Evolutionary conservation across 2,113 vertebrate species (phyloP).

Genomic region (Triplophysa tibetana): DNA sequence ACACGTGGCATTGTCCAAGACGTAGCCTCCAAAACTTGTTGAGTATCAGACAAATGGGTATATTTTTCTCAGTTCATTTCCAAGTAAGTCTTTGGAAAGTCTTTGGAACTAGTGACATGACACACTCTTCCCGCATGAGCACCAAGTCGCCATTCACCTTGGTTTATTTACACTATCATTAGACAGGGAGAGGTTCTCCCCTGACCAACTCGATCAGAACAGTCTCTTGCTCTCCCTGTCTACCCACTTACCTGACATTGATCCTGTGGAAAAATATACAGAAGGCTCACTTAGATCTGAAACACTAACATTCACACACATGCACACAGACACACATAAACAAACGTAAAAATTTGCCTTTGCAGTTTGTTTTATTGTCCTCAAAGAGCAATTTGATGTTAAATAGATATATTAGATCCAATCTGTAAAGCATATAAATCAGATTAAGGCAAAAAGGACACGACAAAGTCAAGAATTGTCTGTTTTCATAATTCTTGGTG

Average conservation of each 20-base stretch:
- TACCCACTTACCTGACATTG: conserved; percentile 63
- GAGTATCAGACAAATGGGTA: conserved; percentile 8
- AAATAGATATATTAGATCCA: background rate
- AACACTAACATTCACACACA: background rate
- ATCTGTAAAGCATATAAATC: background rate
- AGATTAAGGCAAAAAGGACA: background rate
- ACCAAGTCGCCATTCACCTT: conserved; percentile 66
- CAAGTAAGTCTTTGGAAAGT: background rate
- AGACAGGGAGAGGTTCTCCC: conserved; percentile 66
- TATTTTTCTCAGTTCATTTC: background rate
- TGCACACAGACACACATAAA: conserved; percentile 30
- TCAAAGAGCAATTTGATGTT: background rate
- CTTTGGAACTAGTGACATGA: conserved; percentile 25
- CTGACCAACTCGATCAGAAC: conserved; percentile 60
- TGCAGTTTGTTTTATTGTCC: background rate
- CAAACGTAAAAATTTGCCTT: conserved; percentile 52
- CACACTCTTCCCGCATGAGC: conserved; percentile 29
- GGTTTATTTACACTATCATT: conserved; percentile 79
- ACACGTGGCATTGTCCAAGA: background rate
- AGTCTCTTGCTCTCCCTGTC: conserved; percentile 34
- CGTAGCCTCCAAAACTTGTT: conserved; percentile 1
- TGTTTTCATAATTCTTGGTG: background rate
- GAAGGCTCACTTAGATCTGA: conserved; percentile 61
- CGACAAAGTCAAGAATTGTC: conserved; percentile 2
- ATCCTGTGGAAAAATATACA: conserved; percentile 68